phyloP scores from a whole-genome alignment of 2,888 invertebrate genomes.

The Lacanobia oleracea region DNA sequence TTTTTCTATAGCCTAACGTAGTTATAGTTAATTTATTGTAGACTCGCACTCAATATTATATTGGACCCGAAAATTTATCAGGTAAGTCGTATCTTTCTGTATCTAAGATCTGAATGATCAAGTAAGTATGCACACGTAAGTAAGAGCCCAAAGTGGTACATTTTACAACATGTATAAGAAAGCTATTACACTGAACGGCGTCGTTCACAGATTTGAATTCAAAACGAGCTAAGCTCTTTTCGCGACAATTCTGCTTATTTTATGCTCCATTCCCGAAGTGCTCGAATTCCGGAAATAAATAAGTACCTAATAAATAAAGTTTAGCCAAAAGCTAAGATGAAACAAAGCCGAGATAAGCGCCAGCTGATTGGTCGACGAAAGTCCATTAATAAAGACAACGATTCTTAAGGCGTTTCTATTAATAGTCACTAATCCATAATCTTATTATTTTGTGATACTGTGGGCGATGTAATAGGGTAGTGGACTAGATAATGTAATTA shows the following conservation, averaged over 20 bases:
- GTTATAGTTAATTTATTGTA: not conserved
- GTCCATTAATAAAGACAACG: slow-evolving; percentile 48
- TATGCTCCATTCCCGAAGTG: slow-evolving; percentile 44
- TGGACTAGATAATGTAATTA: too few species aligned
- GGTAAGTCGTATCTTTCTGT: not conserved
- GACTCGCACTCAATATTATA: not conserved
- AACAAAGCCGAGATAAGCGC: slow-evolving; percentile 43
- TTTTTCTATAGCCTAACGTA: not conserved
- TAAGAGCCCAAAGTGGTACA: slow-evolving; percentile 48
- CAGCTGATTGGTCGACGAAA: slow-evolving; percentile 24
- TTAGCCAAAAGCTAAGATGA: slow-evolving; percentile 45
- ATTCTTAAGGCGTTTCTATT: slow-evolving; percentile 39
- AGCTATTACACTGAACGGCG: slow-evolving; percentile 59
- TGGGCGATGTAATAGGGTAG: not conserved
- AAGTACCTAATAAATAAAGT: slow-evolving; percentile 54
- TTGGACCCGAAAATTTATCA: not conserved
- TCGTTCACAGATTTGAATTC: slow-evolving; percentile 64
- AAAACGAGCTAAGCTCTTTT: slow-evolving; percentile 53
- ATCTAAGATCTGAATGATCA: slow-evolving; percentile 7
- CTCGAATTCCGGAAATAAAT: slow-evolving; percentile 51
- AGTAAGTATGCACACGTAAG: slow-evolving; percentile 17
- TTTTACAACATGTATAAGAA: slow-evolving; percentile 60
- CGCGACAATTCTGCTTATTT: slow-evolving; percentile 59
- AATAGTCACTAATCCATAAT: slow-evolving; percentile 51
- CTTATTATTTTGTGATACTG: slow-evolving; percentile 29